Conservation (phyloP, 2,888 invertebrate genomes). For the Agrochola lota region DNA sequence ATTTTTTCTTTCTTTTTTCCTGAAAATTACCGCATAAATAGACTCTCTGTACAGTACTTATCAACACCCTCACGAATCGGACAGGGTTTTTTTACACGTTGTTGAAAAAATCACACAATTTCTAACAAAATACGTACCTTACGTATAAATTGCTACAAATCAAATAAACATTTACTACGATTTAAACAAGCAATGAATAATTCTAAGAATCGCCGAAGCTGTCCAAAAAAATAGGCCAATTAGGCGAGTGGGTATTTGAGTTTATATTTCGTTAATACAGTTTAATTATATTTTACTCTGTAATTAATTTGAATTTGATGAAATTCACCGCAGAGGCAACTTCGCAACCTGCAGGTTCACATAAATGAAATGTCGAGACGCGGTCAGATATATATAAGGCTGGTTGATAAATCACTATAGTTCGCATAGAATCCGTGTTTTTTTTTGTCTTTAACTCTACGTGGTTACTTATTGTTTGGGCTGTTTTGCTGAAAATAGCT, state of each 20-base stretch:
- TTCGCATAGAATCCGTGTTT: background rate
- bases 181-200: background rate
- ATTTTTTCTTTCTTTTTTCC: too few species aligned
- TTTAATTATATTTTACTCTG: constrained; percentile 1
- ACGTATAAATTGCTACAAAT: background rate
- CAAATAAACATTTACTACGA: background rate
- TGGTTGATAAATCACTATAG: background rate
- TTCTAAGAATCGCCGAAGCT: background rate
- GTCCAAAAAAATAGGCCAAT: background rate
- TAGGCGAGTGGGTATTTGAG: background rate
- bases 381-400: background rate
- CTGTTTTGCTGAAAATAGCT: too few species aligned
- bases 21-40: too few species aligned
- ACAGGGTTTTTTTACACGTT: too few species aligned
- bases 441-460: too few species aligned
- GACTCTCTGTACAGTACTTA: too few species aligned
- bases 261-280: background rate
- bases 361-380: background rate
- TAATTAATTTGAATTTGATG: constrained; percentile 2
- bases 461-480: too few species aligned
- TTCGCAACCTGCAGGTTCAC: background rate
- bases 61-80: too few species aligned
- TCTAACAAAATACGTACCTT: background rate
- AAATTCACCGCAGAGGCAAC: background rate
- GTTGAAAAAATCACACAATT: background rate